Evolutionary conservation across 2,113 vertebrate genomes (phyloP), one percentile per base, ranked within the genome.

Genomic region (Ailurus styani): DNA sequence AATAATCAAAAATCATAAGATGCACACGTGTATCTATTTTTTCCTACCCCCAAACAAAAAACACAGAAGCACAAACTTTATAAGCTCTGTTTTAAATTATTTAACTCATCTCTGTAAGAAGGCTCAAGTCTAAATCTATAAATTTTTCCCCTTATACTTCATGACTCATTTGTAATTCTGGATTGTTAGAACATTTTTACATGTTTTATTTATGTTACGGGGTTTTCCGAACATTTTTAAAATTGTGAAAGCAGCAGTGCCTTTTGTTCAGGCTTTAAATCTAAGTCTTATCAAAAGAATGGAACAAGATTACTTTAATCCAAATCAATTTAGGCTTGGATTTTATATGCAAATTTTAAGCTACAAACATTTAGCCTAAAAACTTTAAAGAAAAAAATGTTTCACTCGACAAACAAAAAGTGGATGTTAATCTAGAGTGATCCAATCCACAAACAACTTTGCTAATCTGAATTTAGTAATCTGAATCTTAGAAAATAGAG

Each of bases 201-300:
- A 87, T 83, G 45, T 83, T 97, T 94, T 93, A 94, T 96, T 93
- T 97, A 95, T 66, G 8, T 83, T 93, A 20, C 64, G 42, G 47
- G 15, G 42, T 84, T 86, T 97, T 70, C 37, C 34, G 23, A 95
- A 52, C 68, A 89, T 52, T 96, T 97, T 95, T 82, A 45, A 88
- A 94, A 83, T 66, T 92, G 47, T 90, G 37, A 95, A 94, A 81
- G 11, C 23, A 37, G 6, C 3, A 40, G 6, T 6, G 15, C 15
- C 82, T 91, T 96, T 97, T 79, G 47, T 96, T 95, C 15, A 77
- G 50, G 8, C 11, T 75, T 91, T 83, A 83, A 27, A 54, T 93
- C 54, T 87, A 37, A 93, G 12, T 79, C 37, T 97, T 57, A 15
- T 54, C n/a, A 57, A 64, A 91, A 89, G 70, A 91, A 96, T 94